A percentile compares a stretch with the other conserved stretches of the same genome.
These are phyloP conservation scores for Podargus strigoides DNA, from an alignment of 2,797 vertebrate species.

Conservation along the genomic window DNA sequence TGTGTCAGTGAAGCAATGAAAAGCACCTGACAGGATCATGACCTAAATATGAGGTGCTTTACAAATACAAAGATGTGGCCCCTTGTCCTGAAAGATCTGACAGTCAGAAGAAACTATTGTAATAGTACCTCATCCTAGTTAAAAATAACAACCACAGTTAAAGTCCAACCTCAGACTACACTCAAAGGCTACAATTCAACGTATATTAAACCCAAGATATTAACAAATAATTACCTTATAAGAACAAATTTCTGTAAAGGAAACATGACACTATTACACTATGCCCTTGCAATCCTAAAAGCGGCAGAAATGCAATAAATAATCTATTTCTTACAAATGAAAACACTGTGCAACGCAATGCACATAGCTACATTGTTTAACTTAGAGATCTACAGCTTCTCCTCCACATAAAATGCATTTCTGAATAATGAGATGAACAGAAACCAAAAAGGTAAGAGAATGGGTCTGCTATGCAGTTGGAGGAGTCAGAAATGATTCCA, in stretches of 20 bases:
- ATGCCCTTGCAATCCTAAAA: constrained; percentile 35
- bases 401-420: not conserved
- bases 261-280: constrained; percentile 2
- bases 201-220: constrained; percentile 34
- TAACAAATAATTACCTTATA: constrained; percentile 51
- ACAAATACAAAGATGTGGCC: not conserved
- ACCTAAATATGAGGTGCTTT: not conserved
- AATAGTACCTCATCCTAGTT: not conserved
- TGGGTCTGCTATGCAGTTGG: not conserved
- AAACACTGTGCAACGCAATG: constrained; percentile 1
- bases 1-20: not conserved
- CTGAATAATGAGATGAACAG: not conserved
- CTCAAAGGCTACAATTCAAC: not conserved
- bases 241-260: constrained; percentile 46
- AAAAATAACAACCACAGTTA: not conserved
- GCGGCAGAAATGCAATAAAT: constrained; percentile 57
- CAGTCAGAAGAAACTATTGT: not conserved
- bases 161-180: not conserved
- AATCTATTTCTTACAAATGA: constrained; percentile 47
- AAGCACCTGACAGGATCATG: not conserved
- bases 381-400: not conserved
- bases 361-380: not conserved
- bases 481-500: not conserved
- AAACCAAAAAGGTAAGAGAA: not conserved
- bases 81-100: not conserved